Conservation (phyloP, 2,113 vertebrate genomes). For the Zosterops pallidus region DNA sequence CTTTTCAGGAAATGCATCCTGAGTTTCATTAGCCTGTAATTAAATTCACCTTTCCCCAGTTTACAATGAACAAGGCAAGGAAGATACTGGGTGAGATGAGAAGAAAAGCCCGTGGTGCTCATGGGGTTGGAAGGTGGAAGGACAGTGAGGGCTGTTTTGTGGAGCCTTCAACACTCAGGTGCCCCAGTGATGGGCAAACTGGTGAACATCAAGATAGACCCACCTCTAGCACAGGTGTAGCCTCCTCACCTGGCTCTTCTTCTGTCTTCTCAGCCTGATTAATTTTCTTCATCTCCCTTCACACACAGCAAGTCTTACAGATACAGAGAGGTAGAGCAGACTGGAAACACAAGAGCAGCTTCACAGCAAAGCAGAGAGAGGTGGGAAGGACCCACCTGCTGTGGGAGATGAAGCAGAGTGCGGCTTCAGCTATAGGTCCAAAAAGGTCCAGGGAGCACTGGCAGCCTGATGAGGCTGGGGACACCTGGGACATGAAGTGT, state of each 20-base stretch:
- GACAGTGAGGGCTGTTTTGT: not conserved
- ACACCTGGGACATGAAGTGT: not conserved
- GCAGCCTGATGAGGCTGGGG: not conserved
- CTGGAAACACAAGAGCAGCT: slow-evolving; percentile 10
- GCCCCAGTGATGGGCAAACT: not conserved
- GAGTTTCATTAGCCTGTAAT: not conserved
- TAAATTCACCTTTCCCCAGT: not conserved
- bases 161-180: not conserved
- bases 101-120: not conserved
- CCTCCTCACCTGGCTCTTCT: not conserved
- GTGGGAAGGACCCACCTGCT: not conserved
- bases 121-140: not conserved
- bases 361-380: not conserved
- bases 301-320: not conserved
- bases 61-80: not conserved
- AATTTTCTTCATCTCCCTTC: not conserved
- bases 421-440: not conserved
- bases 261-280: not conserved
- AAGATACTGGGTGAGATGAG: not conserved
- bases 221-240: not conserved
- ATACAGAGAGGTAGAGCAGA: not conserved
- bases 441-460: not conserved
- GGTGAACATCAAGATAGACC: not conserved
- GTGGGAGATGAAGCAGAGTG: not conserved
- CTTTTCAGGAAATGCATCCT: not conserved